Evolutionary conservation across 2,888 invertebrate genomes (phyloP).

Genomic region (Nemurella pictetii): DNA sequence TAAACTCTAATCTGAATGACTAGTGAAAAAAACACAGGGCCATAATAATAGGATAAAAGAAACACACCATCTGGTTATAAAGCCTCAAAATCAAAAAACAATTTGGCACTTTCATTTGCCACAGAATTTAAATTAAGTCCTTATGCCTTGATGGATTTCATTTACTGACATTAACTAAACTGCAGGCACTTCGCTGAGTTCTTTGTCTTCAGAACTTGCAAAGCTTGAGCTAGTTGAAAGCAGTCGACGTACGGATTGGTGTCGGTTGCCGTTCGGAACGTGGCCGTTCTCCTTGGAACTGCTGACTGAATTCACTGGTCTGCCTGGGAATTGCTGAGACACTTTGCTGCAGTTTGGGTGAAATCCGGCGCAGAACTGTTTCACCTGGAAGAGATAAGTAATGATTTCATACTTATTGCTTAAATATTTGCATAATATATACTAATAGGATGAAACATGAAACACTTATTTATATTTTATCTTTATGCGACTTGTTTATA

Average conservation of each 20-base stretch:
- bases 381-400: constrained; percentile 39
- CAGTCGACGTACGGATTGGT: constrained; percentile 43
- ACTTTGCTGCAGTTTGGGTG: neutral
- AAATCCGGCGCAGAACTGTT: constrained; percentile 40
- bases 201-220: constrained; percentile 40
- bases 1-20: neutral
- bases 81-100: no score
- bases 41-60: no score
- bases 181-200: constrained; percentile 40
- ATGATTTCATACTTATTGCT: no score
- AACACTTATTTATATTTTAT: no score
- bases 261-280: constrained; percentile 36
- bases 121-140: neutral
- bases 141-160: neutral
- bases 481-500: no score
- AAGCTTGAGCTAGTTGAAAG: constrained; percentile 44
- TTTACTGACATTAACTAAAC: neutral
- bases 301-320: neutral
- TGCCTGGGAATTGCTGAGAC: neutral
- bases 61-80: no score
- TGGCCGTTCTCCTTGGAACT: constrained; percentile 39
- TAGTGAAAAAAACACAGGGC: neutral
- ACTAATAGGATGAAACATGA: no score
- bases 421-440: no score
- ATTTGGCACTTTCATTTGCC: no score